phyloP scores from a whole-genome alignment of 2,888 invertebrate species.

The Aporophyla lueneburgensis region DNA sequence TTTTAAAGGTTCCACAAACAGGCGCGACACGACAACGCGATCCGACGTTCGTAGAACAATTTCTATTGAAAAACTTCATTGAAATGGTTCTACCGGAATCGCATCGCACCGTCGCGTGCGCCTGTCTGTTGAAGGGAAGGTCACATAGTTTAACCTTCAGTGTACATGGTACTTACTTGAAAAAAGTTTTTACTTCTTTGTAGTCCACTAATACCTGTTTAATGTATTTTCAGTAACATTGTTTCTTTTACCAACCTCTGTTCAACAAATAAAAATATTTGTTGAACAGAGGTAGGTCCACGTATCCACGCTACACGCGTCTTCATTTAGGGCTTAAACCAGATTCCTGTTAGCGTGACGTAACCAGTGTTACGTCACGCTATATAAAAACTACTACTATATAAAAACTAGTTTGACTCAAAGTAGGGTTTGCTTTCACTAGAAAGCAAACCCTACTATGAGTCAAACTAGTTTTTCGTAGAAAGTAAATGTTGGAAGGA shows the following conservation, averaged over 20 bases:
- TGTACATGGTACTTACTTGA: constrained; percentile 1
- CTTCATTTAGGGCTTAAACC: neutral
- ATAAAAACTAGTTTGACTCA: too few relatives aligned
- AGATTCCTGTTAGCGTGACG: neutral
- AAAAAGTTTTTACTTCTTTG: neutral
- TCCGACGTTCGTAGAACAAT: too few relatives aligned
- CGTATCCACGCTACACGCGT: too few relatives aligned
- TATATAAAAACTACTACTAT: too few relatives aligned
- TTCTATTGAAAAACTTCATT: too few relatives aligned
- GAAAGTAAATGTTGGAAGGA: constrained; percentile 8
- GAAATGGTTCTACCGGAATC: too few relatives aligned
- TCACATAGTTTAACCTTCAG: neutral
- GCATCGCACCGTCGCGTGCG: too few relatives aligned
- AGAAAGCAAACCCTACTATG: neutral
- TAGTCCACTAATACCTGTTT: neutral
- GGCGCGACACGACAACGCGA: too few relatives aligned
- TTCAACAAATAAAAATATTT: neutral
- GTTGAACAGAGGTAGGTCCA: too few relatives aligned
- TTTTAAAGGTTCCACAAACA: neutral
- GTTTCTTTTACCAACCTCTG: neutral
- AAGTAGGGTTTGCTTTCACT: too few relatives aligned
- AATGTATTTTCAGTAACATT: neutral
- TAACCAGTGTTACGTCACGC: too few relatives aligned
- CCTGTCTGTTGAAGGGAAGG: too few relatives aligned
- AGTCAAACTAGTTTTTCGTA: constrained; percentile 6